Evolutionary conservation across 2,113 vertebrate species (phyloP).

Genomic region (Lasiurus cinereus): DNA sequence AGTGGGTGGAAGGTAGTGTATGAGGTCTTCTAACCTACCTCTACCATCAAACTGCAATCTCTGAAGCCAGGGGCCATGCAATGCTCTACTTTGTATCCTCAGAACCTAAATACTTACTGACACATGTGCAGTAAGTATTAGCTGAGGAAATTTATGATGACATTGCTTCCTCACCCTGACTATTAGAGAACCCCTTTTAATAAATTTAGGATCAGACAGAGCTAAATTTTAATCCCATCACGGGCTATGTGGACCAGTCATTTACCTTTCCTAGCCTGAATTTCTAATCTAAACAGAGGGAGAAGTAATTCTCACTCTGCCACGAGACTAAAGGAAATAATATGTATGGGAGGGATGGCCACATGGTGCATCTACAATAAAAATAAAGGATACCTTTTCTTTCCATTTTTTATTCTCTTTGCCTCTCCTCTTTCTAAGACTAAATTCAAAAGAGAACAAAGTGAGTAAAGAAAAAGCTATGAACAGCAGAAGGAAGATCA

Average conservation of each 20-base stretch:
- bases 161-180: not conserved
- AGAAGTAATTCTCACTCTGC: not conserved
- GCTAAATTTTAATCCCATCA: not conserved
- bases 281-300: not conserved
- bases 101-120: not conserved
- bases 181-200: not conserved
- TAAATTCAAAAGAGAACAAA: slow-evolving; percentile 42
- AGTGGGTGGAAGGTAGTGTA: not conserved
- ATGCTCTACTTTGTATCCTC: not conserved
- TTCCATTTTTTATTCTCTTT: not conserved
- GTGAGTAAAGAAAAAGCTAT: not conserved
- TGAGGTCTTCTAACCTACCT: not conserved
- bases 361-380: too few relatives aligned
- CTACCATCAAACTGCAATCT: not conserved
- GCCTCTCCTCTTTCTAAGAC: not conserved
- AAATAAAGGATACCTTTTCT: not conserved
- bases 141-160: not conserved
- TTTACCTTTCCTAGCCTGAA: not conserved
- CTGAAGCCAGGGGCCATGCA: not conserved
- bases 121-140: not conserved
- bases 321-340: not conserved
- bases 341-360: not conserved
- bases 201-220: not conserved
- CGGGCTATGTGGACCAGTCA: not conserved
- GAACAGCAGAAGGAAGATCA: slow-evolving; percentile 16